phyloP scores from a whole-genome alignment of 2,113 vertebrate genomes.

The Procapra przewalskii region DNA sequence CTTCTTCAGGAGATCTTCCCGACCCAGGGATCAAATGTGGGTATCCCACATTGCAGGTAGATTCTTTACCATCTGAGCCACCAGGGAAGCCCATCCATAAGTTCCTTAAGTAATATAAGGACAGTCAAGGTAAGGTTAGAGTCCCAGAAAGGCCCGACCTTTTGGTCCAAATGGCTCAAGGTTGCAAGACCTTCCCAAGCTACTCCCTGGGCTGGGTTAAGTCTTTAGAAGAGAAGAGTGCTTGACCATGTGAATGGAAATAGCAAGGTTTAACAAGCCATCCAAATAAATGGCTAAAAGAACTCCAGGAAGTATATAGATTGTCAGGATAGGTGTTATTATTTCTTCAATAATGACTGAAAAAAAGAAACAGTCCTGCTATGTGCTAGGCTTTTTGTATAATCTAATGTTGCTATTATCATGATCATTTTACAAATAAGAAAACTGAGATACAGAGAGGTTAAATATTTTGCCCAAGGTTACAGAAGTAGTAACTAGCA shows the following conservation, averaged over 20 bases:
- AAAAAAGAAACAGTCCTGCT: neutral
- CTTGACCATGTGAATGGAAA: neutral
- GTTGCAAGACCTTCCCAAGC: neutral
- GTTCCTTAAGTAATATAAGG: constrained; percentile 62
- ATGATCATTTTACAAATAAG: constrained; percentile 8
- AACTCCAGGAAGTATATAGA: neutral
- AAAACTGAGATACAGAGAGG: neutral
- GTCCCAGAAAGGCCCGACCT: constrained; percentile 44
- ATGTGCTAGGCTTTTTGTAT: neutral
- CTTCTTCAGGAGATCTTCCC: neutral
- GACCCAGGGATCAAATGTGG: neutral
- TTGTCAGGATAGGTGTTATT: neutral
- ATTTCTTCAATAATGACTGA: neutral
- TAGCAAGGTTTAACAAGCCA: neutral
- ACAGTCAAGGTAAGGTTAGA: constrained; percentile 55
- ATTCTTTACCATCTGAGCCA: neutral
- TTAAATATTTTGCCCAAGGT: neutral
- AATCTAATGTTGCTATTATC: neutral
- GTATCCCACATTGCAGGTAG: neutral
- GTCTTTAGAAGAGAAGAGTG: neutral
- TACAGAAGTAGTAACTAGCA: neutral
- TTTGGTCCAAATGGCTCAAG: constrained; percentile 36
- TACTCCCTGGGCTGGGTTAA: neutral
- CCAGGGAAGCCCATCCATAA: neutral
- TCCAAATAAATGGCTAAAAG: constrained; percentile 14